A percentile compares a stretch with the other conserved stretches of the same genome.
Conservation (phyloP, 2,888 invertebrate genomes). For the Cantharis nigra region DNA sequence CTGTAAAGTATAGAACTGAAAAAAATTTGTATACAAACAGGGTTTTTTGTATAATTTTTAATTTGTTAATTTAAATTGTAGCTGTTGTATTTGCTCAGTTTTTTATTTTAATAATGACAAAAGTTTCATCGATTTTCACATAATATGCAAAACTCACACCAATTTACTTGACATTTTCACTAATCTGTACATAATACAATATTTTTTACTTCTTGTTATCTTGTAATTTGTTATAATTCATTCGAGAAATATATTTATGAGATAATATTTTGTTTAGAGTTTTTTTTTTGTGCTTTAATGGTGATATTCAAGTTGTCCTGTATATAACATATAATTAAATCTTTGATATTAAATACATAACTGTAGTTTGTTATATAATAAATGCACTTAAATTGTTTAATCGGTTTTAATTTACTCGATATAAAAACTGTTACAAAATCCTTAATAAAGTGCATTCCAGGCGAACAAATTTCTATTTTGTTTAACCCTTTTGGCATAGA, state of each 20-base stretch:
- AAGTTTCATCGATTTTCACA: neutral
- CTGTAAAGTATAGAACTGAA: neutral
- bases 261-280: slow-evolving; percentile 27
- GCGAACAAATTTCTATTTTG: too few relatives aligned
- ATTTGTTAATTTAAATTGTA: neutral
- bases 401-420: neutral
- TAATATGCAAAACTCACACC: neutral
- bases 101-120: neutral
- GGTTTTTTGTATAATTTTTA: neutral
- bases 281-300: neutral
- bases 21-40: neutral
- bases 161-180: slow-evolving; percentile 3
- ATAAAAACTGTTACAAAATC: neutral
- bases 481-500: too few relatives aligned
- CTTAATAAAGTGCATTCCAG: neutral
- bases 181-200: slow-evolving; percentile 39
- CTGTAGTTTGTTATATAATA: slow-evolving; percentile 21
- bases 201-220: slow-evolving; percentile 42
- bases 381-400: slow-evolving; percentile 5
- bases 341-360: slow-evolving; percentile 3
- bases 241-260: slow-evolving; percentile 42
- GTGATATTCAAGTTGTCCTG: neutral
- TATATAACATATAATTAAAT: slow-evolving; percentile 7
- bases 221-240: slow-evolving; percentile 44
- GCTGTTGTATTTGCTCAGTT: neutral